phyloP scores from a whole-genome alignment of 2,797 vertebrate species.

The Philypnodon macrostomus region DNA sequence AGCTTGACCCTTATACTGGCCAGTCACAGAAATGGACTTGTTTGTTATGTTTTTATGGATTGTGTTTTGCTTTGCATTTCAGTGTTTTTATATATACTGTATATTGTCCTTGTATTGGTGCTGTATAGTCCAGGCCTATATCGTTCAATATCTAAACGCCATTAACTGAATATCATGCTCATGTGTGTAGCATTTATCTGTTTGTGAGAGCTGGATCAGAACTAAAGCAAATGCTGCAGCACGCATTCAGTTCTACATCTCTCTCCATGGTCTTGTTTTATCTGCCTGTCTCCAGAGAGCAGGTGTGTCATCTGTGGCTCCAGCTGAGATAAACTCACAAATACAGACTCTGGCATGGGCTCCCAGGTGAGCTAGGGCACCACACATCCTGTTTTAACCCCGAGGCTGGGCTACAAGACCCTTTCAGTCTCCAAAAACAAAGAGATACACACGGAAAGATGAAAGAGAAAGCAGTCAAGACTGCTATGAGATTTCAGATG shows the following conservation, averaged over 20 bases:
- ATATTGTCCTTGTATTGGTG: too few relatives aligned
- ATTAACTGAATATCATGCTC: too few relatives aligned
- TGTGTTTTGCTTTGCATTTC: too few relatives aligned
- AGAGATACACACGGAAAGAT: slow-evolving; percentile 5
- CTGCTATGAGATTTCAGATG: background rate
- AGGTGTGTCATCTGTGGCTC: slow-evolving; percentile 22
- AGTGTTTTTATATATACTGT: too few relatives aligned
- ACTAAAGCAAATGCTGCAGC: slow-evolving; percentile 29
- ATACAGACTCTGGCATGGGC: slow-evolving; percentile 8
- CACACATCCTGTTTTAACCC: slow-evolving; percentile 11
- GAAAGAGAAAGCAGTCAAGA: slow-evolving; percentile 12
- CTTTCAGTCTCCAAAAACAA: slow-evolving; percentile 19
- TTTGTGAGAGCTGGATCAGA: slow-evolving; percentile 16
- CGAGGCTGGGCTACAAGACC: slow-evolving; percentile 12
- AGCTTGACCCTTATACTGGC: too few relatives aligned
- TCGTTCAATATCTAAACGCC: too few relatives aligned
- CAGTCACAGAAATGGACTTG: too few relatives aligned
- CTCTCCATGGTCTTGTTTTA: slow-evolving; percentile 18
- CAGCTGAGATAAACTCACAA: slow-evolving; percentile 18
- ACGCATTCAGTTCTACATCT: slow-evolving; percentile 4
- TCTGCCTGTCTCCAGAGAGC: slow-evolving; percentile 14
- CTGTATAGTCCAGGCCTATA: too few relatives aligned
- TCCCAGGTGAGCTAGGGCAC: slow-evolving; percentile 25
- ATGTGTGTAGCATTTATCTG: background rate
- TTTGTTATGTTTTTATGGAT: too few relatives aligned